These are phyloP conservation scores for Amyelois transitella DNA, from an alignment of 1,140 invertebrate genomes.

Conservation along the genomic window DNA sequence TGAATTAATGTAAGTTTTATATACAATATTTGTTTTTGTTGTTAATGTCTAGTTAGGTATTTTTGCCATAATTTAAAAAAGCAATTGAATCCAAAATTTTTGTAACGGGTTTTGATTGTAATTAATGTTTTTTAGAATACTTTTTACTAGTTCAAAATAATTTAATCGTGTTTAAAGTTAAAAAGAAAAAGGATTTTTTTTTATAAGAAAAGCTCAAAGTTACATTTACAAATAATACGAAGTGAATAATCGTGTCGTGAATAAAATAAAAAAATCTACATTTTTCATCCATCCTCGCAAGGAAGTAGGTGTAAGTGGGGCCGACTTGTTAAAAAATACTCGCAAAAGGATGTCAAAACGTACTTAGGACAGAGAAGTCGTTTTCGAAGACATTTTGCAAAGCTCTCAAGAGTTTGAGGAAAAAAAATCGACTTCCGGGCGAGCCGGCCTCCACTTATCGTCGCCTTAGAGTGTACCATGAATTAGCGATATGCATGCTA, in stretches of 20 bases:
- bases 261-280: too few species aligned
- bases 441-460: constrained; percentile 52
- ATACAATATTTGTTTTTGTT: neutral
- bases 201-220: too few species aligned
- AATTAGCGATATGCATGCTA: constrained; percentile 46
- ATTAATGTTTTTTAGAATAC: too few species aligned
- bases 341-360: constrained; percentile 58
- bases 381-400: constrained; percentile 65
- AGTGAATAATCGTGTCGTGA: too few species aligned
- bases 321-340: constrained; percentile 53
- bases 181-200: too few species aligned
- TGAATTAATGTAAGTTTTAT: constrained; percentile 4
- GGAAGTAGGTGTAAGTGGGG: constrained; percentile 40
- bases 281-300: neutral
- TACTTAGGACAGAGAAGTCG: constrained; percentile 60
- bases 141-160: too few species aligned
- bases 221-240: too few species aligned
- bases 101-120: neutral
- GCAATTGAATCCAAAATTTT: too few species aligned
- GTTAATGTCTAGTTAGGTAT: neutral
- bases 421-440: constrained; percentile 59
- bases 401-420: constrained; percentile 52
- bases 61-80: neutral
- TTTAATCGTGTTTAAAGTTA: too few species aligned
- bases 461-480: constrained; percentile 36